A percentile compares a stretch with the other conserved stretches of the same genome.
Conservation (phyloP, 1,140 invertebrate genomes). For the Drosophila triauraria region DNA sequence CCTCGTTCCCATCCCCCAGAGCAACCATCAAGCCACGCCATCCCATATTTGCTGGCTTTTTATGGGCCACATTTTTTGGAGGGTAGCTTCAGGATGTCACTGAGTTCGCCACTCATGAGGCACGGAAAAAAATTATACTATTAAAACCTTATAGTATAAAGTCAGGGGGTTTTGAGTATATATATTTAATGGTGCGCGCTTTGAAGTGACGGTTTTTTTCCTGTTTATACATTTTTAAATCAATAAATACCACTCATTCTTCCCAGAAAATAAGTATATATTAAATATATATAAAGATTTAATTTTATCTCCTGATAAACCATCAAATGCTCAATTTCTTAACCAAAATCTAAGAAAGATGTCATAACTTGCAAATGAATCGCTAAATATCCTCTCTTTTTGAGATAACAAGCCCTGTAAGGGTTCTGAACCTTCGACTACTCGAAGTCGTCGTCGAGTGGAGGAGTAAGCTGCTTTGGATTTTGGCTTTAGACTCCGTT, state of each 20-base stretch:
- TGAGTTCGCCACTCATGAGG: slow-evolving; percentile 8
- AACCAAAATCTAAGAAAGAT: too few species aligned
- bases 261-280: not conserved
- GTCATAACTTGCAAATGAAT: too few species aligned
- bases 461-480: slow-evolving; percentile 58
- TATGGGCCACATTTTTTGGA: slow-evolving; percentile 46
- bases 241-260: not conserved
- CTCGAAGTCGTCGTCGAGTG: slow-evolving; percentile 3
- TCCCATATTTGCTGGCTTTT: slow-evolving; percentile 43
- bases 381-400: not conserved
- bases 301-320: not conserved
- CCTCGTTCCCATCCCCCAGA: slow-evolving; percentile 12
- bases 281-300: not conserved
- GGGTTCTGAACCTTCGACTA: slow-evolving; percentile 13
- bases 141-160: slow-evolving; percentile 4
- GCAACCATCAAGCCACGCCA: slow-evolving; percentile 20
- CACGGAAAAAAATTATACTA: slow-evolving; percentile 22
- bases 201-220: not conserved
- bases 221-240: not conserved
- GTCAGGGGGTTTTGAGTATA: not conserved
- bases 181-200: not conserved
- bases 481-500: slow-evolving; percentile 74
- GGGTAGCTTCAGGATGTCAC: slow-evolving; percentile 34
- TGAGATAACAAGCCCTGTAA: not conserved
- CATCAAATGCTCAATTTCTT: not conserved